Evolutionary conservation across 2,113 vertebrate species (phyloP), one percentile per base, ranked within the genome.

Genomic region (Laterallus jamaicensis): DNA sequence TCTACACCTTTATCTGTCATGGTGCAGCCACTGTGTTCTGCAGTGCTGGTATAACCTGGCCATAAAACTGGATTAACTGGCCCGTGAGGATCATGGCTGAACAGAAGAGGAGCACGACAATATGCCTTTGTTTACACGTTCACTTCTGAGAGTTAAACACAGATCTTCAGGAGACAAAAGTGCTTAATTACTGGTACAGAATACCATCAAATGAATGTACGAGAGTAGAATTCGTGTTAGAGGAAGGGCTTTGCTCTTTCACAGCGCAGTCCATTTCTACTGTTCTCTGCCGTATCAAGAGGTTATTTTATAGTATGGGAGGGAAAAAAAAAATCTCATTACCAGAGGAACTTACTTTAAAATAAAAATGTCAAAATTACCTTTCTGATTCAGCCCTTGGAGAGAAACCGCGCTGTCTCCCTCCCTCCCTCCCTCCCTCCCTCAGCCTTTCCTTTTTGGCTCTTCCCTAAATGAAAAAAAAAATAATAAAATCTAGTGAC

Each of bases 11-110:
- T 96, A 96, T 96, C 93, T 96, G 81, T 47, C 74, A 42, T 15
- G 28, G 93, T 92, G 90, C 96, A 96, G 92, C 93, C 92, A 79
- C 83, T 69, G 77, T 17, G 28, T 85, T 79, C 93, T 95, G 95
- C 87, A 96, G 91, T 69, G 93, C 78, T 82, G 94, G 95, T 86
- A 85, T 96, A 96, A 96, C 95, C 94, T 97, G 95, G 95, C 90
- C 90, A 97, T 97, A 97, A 96, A 97, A 96, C 92, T 96, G 96
- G 95, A 96, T 97, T 96, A 96, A 96, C 93, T 96, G 92, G 95
- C 92, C 83, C 2, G 24, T 1, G 9, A 97, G 94, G 94, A 95
- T 95, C 93, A 95, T 77, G 90, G 95, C 87, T 80, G 93, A 94
- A 64, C 66, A 25, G 88, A 81, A 96, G 88, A 94, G 86, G 54